Conservation (phyloP, 2,113 vertebrate genomes). For the Cyphomyrus discorhynchus region DNA sequence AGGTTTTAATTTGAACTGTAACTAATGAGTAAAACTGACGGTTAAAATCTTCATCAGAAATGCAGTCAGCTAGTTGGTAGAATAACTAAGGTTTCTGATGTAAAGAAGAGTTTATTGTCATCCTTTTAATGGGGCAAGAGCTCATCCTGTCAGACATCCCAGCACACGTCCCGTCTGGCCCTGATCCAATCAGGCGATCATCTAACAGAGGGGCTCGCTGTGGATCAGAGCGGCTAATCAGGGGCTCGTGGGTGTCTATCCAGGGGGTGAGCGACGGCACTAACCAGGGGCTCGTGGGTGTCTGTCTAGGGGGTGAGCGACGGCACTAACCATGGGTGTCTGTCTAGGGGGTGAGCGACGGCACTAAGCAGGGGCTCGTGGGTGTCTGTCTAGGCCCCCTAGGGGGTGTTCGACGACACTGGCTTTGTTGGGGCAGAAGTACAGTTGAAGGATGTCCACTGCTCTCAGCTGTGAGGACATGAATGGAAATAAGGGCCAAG, state of each 20-base stretch:
- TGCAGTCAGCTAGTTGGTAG: neutral
- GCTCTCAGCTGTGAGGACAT: neutral
- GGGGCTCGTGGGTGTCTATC: neutral
- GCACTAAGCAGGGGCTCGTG: neutral
- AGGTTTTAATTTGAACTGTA: neutral
- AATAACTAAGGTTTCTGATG: neutral
- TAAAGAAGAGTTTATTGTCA: neutral
- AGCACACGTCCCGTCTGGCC: neutral
- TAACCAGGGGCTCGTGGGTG: neutral
- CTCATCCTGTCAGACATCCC: neutral
- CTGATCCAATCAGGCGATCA: neutral
- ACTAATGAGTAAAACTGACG: neutral
- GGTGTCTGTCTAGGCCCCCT: neutral
- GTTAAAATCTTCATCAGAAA: neutral
- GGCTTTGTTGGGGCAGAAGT: neutral
- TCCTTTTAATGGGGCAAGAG: neutral
- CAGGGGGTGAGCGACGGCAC: neutral
- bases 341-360: neutral
- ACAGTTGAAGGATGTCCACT: neutral
- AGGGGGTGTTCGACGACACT: neutral
- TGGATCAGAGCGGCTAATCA: neutral
- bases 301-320: neutral
- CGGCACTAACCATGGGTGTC: neutral
- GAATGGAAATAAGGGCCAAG: neutral
- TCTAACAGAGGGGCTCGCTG: neutral